Evolutionary conservation across 2,888 invertebrate genomes (phyloP).

Genomic region (Cistogaster globosa): DNA sequence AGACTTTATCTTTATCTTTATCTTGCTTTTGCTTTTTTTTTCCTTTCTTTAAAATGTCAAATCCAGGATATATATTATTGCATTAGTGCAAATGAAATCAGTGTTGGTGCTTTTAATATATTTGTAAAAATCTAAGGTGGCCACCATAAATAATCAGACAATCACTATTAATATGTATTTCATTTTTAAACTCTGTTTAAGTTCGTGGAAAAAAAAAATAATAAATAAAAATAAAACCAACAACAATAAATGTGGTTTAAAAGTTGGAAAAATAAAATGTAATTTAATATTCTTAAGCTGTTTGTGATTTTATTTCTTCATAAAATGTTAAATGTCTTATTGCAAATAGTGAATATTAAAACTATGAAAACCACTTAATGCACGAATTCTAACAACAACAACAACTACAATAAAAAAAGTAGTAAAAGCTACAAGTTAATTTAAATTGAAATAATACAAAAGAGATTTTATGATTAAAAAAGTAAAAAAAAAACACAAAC

Average conservation of each 20-base stretch:
- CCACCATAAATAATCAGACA: conserved; percentile 65
- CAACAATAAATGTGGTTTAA: background rate
- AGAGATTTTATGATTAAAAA: conserved; percentile 24
- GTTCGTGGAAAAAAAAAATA: conserved; percentile 52
- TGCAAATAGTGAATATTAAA: conserved; percentile 64
- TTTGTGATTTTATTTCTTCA: conserved; percentile 71
- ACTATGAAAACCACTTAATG: conserved; percentile 37
- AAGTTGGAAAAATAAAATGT: conserved; percentile 34
- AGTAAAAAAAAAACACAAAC: background rate
- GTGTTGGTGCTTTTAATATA: background rate
- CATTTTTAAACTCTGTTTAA: conserved; percentile 61
- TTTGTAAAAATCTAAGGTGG: conserved; percentile 59
- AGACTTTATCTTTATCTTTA: background rate
- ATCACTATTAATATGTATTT: conserved; percentile 59
- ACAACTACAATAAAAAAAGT: background rate
- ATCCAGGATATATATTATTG: conserved; percentile 41
- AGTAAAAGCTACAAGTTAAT: conserved; percentile 55
- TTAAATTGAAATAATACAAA: conserved; percentile 44
- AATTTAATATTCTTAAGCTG: conserved; percentile 67
- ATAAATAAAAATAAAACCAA: background rate
- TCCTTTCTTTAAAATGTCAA: conserved; percentile 29
- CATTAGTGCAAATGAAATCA: conserved; percentile 3
- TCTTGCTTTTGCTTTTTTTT: background rate
- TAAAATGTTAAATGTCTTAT: conserved; percentile 71
- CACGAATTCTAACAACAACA: conserved; percentile 36